Percentiles rank a stretch among this genome's conserved stretches.
Conservation (phyloP, 1,140 invertebrate species). For the Maniola jurtina region DNA sequence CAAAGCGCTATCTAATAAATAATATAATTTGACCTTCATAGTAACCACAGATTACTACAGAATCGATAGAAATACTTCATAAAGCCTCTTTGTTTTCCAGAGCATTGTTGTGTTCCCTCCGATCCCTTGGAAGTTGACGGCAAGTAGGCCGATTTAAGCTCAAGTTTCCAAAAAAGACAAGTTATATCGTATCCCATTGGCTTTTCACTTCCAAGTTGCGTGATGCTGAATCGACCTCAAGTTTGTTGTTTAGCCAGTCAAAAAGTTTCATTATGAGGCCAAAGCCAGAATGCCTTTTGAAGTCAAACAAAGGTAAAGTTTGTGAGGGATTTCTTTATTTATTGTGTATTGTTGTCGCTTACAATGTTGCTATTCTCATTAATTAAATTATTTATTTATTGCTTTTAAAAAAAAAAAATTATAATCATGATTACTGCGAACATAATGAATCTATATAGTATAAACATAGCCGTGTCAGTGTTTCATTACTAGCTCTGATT, state of each 20-base stretch:
- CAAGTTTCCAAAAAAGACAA: slow-evolving; percentile 65
- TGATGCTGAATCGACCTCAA: slow-evolving; percentile 59
- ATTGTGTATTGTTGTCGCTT: slow-evolving; percentile 10
- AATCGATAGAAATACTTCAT: slow-evolving; percentile 32
- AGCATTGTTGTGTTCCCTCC: slow-evolving; percentile 56
- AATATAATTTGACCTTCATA: slow-evolving; percentile 39
- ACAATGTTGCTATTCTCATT: not conserved
- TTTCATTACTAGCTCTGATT: too few relatives aligned
- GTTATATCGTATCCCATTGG: slow-evolving; percentile 60
- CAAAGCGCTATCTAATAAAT: slow-evolving; percentile 28
- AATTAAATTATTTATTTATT: not conserved
- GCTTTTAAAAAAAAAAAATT: too few relatives aligned
- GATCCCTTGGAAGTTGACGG: slow-evolving; percentile 52
- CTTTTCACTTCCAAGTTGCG: slow-evolving; percentile 60
- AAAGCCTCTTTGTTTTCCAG: slow-evolving; percentile 56
- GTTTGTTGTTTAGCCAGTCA: slow-evolving; percentile 58
- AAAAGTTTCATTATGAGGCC: slow-evolving; percentile 50
- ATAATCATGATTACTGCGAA: too few relatives aligned
- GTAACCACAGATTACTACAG: slow-evolving; percentile 26
- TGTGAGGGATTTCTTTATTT: slow-evolving; percentile 24
- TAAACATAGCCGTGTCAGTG: too few relatives aligned
- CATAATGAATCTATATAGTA: too few relatives aligned
- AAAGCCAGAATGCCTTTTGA: slow-evolving; percentile 33
- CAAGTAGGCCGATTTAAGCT: slow-evolving; percentile 54
- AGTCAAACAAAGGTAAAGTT: slow-evolving; percentile 21